A percentile compares a stretch with the other conserved stretches of the same genome.
Conservation (phyloP, 2,888 invertebrate species). For the Ganaspis brasiliensis region DNA sequence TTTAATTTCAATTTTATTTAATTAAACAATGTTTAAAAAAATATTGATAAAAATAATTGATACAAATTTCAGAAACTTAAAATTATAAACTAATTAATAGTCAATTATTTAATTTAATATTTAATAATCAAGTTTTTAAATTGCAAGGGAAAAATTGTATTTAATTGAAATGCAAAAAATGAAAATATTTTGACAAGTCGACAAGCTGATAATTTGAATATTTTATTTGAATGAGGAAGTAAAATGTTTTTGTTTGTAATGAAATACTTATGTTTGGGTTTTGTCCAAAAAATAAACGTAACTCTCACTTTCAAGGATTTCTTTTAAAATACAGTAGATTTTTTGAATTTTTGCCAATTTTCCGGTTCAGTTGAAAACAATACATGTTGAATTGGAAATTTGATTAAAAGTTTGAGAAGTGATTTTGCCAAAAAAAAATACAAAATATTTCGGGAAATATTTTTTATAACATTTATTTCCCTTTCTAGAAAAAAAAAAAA, state of each 20-base stretch:
- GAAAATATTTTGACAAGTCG: no score
- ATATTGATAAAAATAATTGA: no score
- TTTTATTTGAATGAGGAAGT: neutral
- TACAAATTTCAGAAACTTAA: no score
- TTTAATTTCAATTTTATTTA: no score
- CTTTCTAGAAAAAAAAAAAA: neutral
- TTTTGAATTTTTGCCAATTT: slow-evolving; percentile 30
- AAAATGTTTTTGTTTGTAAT: slow-evolving; percentile 26
- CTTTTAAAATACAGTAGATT: slow-evolving; percentile 25
- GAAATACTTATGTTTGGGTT: slow-evolving; percentile 22
- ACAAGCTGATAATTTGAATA: no score
- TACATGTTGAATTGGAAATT: neutral
- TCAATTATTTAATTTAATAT: no score
- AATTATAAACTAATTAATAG: no score
- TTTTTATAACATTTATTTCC: neutral
- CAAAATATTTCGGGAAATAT: neutral
- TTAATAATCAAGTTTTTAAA: no score
- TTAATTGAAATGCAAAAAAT: no score
- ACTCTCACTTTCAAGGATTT: slow-evolving; percentile 36
- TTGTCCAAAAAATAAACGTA: slow-evolving; percentile 34
- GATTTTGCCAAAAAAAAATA: neutral
- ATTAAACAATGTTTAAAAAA: no score
- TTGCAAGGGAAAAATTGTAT: no score
- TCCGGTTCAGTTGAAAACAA: neutral
- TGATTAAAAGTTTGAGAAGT: neutral